These are phyloP conservation scores for Pseudomyrmex flavicornis DNA, from an alignment of 1,140 invertebrate genomes.

Conservation along the genomic window DNA sequence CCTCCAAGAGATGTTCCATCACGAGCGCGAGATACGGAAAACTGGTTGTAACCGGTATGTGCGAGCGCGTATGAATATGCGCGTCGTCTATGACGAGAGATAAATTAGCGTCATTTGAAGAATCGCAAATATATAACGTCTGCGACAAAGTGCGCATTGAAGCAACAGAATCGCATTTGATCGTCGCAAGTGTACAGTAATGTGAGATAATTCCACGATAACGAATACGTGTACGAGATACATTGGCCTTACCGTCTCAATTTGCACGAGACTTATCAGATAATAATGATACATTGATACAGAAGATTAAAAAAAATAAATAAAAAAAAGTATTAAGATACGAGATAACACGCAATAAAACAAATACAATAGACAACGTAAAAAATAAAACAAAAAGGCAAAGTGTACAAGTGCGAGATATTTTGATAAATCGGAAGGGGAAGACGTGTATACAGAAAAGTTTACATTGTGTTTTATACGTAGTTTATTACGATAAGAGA, in stretches of 20 bases:
- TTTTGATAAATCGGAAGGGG: constrained; percentile 18
- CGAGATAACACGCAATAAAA: no score
- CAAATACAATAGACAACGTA: no score
- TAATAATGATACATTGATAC: neutral
- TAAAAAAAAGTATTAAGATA: no score
- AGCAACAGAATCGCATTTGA: constrained; percentile 9
- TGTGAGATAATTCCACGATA: neutral
- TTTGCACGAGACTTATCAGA: constrained; percentile 24
- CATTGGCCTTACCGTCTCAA: neutral
- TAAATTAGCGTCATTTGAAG: constrained; percentile 54
- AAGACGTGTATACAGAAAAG: constrained; percentile 3
- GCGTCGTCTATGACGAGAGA: constrained; percentile 14
- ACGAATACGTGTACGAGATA: neutral
- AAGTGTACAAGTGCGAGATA: neutral
- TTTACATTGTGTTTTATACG: no score
- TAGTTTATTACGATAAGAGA: constrained; percentile 5
- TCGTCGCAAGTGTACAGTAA: neutral
- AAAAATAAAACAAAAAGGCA: neutral
- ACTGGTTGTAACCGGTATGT: constrained; percentile 61
- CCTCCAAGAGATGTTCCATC: constrained; percentile 42
- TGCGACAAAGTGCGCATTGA: constrained; percentile 19
- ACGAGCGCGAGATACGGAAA: constrained; percentile 35
- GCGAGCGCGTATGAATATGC: constrained; percentile 6
- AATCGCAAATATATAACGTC: constrained; percentile 7
- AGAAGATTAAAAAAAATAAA: no score